Conservation (phyloP, 2,113 vertebrate genomes). For the Poecile atricapillus region DNA sequence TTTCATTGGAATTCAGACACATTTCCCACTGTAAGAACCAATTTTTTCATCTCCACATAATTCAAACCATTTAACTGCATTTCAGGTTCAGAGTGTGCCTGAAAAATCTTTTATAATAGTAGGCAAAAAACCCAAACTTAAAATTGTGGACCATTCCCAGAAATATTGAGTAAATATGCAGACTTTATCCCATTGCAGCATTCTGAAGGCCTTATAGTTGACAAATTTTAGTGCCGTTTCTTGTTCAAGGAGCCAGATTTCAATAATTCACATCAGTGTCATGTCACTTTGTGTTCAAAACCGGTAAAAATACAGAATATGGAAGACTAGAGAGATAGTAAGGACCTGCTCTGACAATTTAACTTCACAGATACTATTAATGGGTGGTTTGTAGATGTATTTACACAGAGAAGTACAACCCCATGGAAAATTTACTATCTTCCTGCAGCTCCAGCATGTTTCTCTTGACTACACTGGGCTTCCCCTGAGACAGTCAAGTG, state of each 20-base stretch:
- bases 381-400: background rate
- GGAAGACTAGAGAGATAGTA: background rate
- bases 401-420: background rate
- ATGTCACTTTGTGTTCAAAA: background rate
- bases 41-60: background rate
- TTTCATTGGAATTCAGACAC: background rate
- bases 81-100: background rate
- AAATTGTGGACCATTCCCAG: background rate
- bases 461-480: background rate
- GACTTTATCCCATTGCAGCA: background rate
- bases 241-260: background rate
- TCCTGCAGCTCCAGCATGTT: background rate
- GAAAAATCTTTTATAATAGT: background rate
- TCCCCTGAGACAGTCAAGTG: background rate
- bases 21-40: background rate
- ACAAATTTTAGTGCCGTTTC: background rate
- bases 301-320: background rate
- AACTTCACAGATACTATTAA: background rate
- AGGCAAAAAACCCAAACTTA: background rate
- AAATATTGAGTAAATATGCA: background rate
- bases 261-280: background rate
- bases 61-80: background rate
- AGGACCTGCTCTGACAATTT: background rate
- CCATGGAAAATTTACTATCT: background rate
- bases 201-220: background rate